Percentiles rank a stretch among this genome's conserved stretches.
Conservation (phyloP, 2,797 vertebrate genomes). For the Remorina albescens region DNA sequence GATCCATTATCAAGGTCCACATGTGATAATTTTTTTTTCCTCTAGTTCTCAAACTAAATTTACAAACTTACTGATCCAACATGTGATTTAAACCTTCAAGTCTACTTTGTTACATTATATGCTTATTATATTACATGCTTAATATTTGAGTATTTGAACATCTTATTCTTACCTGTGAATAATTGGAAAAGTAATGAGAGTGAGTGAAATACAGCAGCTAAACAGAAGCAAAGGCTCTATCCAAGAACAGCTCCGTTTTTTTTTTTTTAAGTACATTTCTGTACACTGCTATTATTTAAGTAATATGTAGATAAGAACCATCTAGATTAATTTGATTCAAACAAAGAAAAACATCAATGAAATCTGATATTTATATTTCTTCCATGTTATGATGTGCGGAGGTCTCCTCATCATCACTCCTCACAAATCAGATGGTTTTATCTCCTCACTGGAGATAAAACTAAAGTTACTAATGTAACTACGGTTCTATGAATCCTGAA, state of each 20-base stretch:
- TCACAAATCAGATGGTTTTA: no score
- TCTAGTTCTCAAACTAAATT: background rate
- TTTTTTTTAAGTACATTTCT: no score
- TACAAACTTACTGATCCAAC: no score
- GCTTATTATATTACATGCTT: background rate
- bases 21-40: no score
- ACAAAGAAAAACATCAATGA: background rate
- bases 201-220: background rate
- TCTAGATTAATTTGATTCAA: background rate
- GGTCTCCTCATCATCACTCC: no score
- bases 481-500: no score
- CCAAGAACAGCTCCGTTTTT: no score
- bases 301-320: background rate
- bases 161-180: background rate
- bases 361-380: background rate
- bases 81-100: background rate
- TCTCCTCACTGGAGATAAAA: no score
- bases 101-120: background rate
- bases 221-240: background rate
- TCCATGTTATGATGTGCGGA: no score
- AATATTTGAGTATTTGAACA: background rate
- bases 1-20: background rate
- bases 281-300: no score
- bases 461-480: no score
- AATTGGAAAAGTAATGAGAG: background rate